Conservation (phyloP, 2,113 vertebrate genomes). For the Sylvietta virens region DNA sequence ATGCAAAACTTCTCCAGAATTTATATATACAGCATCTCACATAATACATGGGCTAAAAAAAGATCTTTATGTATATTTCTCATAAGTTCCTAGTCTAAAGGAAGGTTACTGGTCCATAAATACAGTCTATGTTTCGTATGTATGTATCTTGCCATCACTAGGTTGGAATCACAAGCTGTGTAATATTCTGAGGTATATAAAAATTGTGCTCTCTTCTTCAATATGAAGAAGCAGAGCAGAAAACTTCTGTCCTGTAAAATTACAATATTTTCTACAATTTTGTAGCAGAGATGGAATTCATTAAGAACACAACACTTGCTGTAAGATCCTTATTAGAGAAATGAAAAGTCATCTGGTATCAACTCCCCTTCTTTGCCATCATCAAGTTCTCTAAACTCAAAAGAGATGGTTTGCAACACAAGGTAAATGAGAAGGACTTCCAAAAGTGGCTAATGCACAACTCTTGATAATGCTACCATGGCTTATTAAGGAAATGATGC, state of each 20-base stretch:
- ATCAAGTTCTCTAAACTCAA: background rate
- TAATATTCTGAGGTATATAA: background rate
- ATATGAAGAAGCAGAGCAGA: background rate
- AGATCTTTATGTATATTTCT: background rate
- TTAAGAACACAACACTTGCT: background rate
- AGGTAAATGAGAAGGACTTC: background rate
- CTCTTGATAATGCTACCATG: background rate
- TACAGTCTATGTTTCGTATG: background rate
- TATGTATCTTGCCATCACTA: background rate
- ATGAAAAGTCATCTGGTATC: background rate
- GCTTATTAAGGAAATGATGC: background rate
- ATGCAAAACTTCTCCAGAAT: background rate
- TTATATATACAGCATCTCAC: background rate
- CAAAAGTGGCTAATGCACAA: background rate
- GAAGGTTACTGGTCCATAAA: background rate
- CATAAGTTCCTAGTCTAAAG: background rate
- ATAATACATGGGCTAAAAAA: background rate
- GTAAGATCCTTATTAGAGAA: background rate
- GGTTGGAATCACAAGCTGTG: background rate
- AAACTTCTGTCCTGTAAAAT: background rate
- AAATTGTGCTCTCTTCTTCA: background rate
- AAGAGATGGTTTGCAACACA: background rate
- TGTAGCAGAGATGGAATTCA: background rate
- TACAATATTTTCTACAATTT: background rate
- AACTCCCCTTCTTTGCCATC: background rate